phyloP scores from a whole-genome alignment of 2,797 vertebrate species.

The Echeneis naucrates region DNA sequence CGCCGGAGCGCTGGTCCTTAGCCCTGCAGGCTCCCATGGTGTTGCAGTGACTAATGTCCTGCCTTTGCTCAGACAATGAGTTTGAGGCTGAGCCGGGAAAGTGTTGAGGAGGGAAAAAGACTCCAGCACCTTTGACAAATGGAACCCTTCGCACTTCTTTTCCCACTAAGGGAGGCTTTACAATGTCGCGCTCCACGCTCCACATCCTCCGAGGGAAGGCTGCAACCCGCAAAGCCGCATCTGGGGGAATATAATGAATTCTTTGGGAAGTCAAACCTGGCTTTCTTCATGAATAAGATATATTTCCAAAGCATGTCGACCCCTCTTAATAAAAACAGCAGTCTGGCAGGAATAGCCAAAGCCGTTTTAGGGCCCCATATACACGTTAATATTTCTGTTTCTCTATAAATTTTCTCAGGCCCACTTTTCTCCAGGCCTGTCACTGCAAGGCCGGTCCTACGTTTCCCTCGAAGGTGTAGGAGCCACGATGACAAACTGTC shows the following conservation, averaged over 20 bases:
- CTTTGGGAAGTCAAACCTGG: slow-evolving; percentile 82
- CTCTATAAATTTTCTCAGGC: slow-evolving; percentile 71
- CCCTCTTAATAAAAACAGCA: slow-evolving; percentile 84
- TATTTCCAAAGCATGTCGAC: slow-evolving; percentile 83
- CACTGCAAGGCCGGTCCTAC: slow-evolving; percentile 50
- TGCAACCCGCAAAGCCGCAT: slow-evolving; percentile 71
- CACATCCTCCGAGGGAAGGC: slow-evolving; percentile 73
- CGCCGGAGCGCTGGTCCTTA: slow-evolving; percentile 71
- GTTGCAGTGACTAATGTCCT: slow-evolving; percentile 96
- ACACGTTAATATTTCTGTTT: slow-evolving; percentile 81
- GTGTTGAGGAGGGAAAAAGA: slow-evolving; percentile 88
- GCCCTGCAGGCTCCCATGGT: slow-evolving; percentile 90
- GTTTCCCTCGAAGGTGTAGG: slow-evolving; percentile 62
- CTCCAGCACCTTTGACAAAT: slow-evolving; percentile 95
- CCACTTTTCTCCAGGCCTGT: slow-evolving; percentile 67
- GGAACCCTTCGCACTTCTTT: slow-evolving; percentile 79
- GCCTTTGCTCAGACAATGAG: slow-evolving; percentile 94
- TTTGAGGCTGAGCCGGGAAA: slow-evolving; percentile 90
- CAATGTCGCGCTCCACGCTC: slow-evolving; percentile 75
- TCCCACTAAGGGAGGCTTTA: slow-evolving; percentile 81
- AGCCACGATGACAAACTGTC: slow-evolving; percentile 74
- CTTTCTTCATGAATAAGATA: slow-evolving; percentile 86
- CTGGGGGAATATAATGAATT: slow-evolving; percentile 83
- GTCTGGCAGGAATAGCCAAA: slow-evolving; percentile 77
- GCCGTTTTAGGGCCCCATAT: slow-evolving; percentile 75